Base-by-base conservation (phyloP, 2,888 invertebrate species). In the Chalcosyrphus nemorum region DNA sequence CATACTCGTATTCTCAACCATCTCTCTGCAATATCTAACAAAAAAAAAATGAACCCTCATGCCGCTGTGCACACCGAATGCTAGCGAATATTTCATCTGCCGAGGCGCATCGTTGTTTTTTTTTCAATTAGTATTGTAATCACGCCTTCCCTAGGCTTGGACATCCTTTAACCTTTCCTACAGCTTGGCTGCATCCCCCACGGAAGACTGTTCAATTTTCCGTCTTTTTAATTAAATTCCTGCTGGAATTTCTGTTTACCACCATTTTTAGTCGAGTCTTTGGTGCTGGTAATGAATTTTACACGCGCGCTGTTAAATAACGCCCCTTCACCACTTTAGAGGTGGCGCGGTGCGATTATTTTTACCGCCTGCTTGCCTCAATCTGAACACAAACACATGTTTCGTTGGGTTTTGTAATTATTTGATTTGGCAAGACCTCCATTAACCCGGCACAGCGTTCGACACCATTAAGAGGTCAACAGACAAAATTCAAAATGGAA, bases 361-460 rank as follows among this genome's bases (percentile, higher is more conserved):
- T n/a, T 54, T 15, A 35, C 76, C 43, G 38, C 61, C 65, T 41
- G 47, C 56, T 19, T 24, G 24, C 24, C n/a, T n/a, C n/a, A n/a
- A n/a, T 19, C 45, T 5, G 35, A 63, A 77, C 76, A 77, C 77
- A 71, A 77, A n/a, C n/a, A n/a, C 77, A 71, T 77, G 71, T 77
- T 75, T n/a, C n/a, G 76, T 32, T 29, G 41, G 50, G 61, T 80
- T 84, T 80, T 84, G 80, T 84, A 84, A 84, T 80, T 84, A 84
- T 84, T 84, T 84, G 84, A 80, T 84, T 84, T 84, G 80, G 74
- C 59, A 70, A 63, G 80, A 84, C 80, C 84, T 74, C 84, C 80
- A 84, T 84, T 84, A 84, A 84, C 84, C 84, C 57, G 68, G n/a
- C 29, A 5, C 70, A n/a, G 21, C 65, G 13, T 21, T 21, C 54